Evolutionary conservation across 2,888 invertebrate genomes (phyloP), one percentile per base, ranked within the genome.

Genomic region (Apotomis turbidana): DNA sequence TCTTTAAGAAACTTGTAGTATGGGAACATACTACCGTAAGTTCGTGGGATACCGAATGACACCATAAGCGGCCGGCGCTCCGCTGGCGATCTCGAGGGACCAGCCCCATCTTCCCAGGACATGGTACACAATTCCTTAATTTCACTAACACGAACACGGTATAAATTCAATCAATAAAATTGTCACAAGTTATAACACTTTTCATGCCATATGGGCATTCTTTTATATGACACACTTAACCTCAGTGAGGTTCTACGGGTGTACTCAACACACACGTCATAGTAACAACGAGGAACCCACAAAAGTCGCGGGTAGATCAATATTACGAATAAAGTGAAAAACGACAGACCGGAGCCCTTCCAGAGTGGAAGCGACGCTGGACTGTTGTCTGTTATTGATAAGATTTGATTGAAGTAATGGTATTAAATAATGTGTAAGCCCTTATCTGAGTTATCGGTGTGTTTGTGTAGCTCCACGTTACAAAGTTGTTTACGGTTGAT

Each of bases 1-100:
- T 93, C 91, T 79, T 89, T 94, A 77, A 95, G 89, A 81, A 95
- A 95, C 79, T 94, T 94, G 84, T 95, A 95, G 82, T 95, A 95
- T 0, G 95, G 94, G 75, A 95, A 94, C 60, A 95, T 84, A 64
- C 95, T 95, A 58, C 95, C 95, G 83, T 95, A 95, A 78, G 94
- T 95, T 74, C 94, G 90, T 0, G 95, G 94, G 4, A 93, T 85
- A 74, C 87, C 84, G 49, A 90, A 78, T 2, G 89, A 81, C 55
- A 91, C 78, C 79, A 93, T 87, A 54, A 94, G 87, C 36, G 91
- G 91, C 68, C 87, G 86, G 75, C 89, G 85, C 81, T 93, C 93
- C 77, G 84, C 83, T 76, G 83, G 75, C 75, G 87, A 78, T 75
- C 85, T 78, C 74, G 89, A 86, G 74, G 85, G 74, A 69, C 86